Base-by-base conservation (phyloP, 2,888 invertebrate species). In the Oscheius sp. region DNA sequence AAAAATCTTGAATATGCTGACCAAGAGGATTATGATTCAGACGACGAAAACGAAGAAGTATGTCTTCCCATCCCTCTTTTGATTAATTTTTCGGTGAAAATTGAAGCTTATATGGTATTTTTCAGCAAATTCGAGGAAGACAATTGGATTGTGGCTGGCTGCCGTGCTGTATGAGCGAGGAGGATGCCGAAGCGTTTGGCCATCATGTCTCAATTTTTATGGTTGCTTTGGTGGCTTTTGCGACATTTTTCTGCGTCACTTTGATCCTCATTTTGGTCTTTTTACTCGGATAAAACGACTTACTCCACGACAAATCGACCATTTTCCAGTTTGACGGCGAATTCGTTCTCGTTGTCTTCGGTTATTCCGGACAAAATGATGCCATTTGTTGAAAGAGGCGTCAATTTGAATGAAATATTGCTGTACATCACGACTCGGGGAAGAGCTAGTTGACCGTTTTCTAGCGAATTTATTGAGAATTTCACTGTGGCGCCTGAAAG, bases 171-270 rank as follows among this genome's bases (percentile, higher is more conserved):
- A 79, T 81, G 80, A 65, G 65, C 45, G 74, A 74, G 46, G 80
- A 76, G 55, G 77, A 79, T 33, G 74, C 78, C 39, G 80, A 78
- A 52, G 71, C 78, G 0, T 78, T 78, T 45, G 78, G 82, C 6
- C 82, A 82, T 65, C 80, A 81, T 50, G 81, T 82, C 45, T 78
- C 77, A 31, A 78, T 82, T 12, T 80, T 81, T 64, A 81, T 81
- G 80, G 82, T 82, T 4, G 78, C 80, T 17, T 58, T 81, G 8
- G 76, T 82, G 33, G 82, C 82, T 0, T 80, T 80, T 31, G 79
- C 79, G 20, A 82, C 82, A 6, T 82, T 82, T 53, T 81, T 81
- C 63, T 80, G 81, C 55, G 82, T 82, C 52, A 81, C 79, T 15
- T 71, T 81, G 45, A 81, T 82, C 50, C 69, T 82, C 10, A 74